Evolutionary conservation across 2,888 invertebrate species (phyloP).

Genomic region (Pollenia griseotomentosa): DNA sequence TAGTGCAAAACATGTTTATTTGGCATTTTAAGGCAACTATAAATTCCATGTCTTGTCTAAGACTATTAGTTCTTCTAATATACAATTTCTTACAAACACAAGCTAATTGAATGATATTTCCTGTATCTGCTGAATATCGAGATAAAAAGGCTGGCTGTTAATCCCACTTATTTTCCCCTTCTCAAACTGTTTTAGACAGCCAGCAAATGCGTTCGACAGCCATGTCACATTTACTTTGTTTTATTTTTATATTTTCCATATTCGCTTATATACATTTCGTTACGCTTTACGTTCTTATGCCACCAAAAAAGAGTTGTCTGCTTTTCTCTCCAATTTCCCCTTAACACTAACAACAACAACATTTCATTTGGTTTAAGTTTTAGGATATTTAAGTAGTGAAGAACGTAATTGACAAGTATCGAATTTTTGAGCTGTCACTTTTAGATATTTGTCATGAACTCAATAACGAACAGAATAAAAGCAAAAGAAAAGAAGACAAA

Average conservation of each 20-base stretch:
- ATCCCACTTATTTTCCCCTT: not conserved
- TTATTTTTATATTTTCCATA: constrained; percentile 3
- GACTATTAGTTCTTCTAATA: constrained; percentile 2
- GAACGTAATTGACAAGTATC: constrained; percentile 63
- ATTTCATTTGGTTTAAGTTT: constrained; percentile 18
- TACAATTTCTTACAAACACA: constrained; percentile 2
- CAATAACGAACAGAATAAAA: constrained; percentile 28
- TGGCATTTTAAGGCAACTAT: too few relatives aligned
- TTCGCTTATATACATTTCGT: not conserved
- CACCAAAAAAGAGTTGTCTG: not conserved
- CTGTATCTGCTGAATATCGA: not conserved
- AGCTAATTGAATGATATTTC: constrained; percentile 20
- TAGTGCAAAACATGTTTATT: too few relatives aligned
- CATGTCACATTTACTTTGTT: constrained; percentile 39
- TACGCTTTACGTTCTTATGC: not conserved
- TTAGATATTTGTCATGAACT: constrained; percentile 67
- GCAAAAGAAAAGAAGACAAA: not conserved
- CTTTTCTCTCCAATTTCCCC: not conserved
- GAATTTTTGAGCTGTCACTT: constrained; percentile 64
- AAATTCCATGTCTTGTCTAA: not conserved
- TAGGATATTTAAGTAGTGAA: constrained; percentile 8
- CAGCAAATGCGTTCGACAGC: constrained; percentile 19
- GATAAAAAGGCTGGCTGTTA: constrained; percentile 29
- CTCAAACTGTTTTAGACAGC: constrained; percentile 14
- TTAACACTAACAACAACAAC: not conserved